Evolutionary conservation across 2,797 vertebrate species (phyloP).

Genomic region (Botia almorhae): DNA sequence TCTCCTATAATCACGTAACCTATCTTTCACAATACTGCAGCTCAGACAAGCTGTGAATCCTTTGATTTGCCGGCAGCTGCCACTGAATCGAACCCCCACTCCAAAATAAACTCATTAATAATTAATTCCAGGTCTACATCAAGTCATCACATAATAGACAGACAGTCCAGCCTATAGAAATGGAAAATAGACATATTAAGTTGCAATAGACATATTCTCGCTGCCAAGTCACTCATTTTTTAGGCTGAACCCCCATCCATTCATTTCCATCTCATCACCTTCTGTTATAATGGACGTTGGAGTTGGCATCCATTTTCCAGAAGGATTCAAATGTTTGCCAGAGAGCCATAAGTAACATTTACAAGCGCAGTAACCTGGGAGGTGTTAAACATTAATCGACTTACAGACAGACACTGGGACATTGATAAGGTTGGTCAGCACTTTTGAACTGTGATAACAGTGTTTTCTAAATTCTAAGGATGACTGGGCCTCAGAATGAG

Average conservation of each 20-base stretch:
- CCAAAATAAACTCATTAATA: conserved; percentile 61
- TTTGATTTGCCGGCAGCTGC: conserved; percentile 33
- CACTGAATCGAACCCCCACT: background rate
- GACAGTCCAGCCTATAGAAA: conserved; percentile 21
- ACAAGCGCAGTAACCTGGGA: conserved; percentile 33
- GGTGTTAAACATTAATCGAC: conserved; percentile 33
- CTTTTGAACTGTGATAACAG: conserved; percentile 19
- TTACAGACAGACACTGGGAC: conserved; percentile 21
- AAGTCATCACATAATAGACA: conserved; percentile 33
- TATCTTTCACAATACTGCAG: background rate
- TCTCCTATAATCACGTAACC: conserved; percentile 4
- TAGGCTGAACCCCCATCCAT: conserved; percentile 7
- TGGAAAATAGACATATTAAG: conserved; percentile 33
- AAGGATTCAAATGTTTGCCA: conserved; percentile 49
- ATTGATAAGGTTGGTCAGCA: conserved; percentile 25
- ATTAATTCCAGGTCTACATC: conserved; percentile 50
- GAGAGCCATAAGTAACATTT: conserved; percentile 27
- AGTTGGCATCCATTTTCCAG: conserved; percentile 35
- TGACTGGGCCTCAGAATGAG: background rate
- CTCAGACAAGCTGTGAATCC: conserved; percentile 3
- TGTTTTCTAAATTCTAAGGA: background rate
- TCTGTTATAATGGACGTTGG: conserved; percentile 49
- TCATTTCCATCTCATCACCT: conserved; percentile 26
- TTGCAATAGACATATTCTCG: too few relatives aligned
- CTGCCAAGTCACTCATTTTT: background rate